These are phyloP conservation scores for Zoanthus sociatus DNA, from an alignment of 92 coral and sea anemone species.

Conservation along the genomic window DNA sequence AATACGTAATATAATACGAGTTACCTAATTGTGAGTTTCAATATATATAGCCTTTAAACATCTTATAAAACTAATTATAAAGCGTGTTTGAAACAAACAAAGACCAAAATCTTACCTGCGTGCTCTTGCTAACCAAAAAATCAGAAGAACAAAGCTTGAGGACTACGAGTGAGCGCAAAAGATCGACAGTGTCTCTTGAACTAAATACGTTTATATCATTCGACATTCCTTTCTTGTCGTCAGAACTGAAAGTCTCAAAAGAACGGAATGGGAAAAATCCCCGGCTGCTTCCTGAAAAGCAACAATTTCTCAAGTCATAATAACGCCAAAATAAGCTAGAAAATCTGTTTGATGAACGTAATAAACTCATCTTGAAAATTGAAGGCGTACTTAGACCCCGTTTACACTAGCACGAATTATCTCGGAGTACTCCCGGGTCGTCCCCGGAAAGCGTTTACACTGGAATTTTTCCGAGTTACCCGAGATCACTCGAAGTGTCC, in stretches of 20 bases:
- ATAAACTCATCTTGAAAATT: neutral
- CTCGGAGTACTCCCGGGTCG: no score
- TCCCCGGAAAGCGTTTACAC: no score
- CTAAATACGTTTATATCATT: constrained; percentile 8
- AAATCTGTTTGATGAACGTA: neutral
- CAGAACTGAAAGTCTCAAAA: constrained; percentile 23
- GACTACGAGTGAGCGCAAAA: constrained; percentile 78
- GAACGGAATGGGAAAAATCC: neutral
- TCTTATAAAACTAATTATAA: no score
- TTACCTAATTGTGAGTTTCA: no score
- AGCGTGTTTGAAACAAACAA: neutral
- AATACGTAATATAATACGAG: no score
- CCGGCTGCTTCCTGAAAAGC: neutral
- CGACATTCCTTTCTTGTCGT: neutral
- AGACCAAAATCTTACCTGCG: constrained; percentile 61
- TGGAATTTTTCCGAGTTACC: no score
- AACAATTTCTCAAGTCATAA: neutral
- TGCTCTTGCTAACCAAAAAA: constrained; percentile 72
- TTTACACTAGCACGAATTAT: no score
- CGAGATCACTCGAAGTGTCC: no score
- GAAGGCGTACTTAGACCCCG: no score
- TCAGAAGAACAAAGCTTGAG: constrained; percentile 82
- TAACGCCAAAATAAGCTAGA: neutral
- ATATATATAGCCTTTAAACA: no score
- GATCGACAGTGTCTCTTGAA: constrained; percentile 67